These are phyloP conservation scores for Aptenodytes forsteri DNA, from an alignment of 2,113 vertebrate genomes.

Conservation along the genomic window DNA sequence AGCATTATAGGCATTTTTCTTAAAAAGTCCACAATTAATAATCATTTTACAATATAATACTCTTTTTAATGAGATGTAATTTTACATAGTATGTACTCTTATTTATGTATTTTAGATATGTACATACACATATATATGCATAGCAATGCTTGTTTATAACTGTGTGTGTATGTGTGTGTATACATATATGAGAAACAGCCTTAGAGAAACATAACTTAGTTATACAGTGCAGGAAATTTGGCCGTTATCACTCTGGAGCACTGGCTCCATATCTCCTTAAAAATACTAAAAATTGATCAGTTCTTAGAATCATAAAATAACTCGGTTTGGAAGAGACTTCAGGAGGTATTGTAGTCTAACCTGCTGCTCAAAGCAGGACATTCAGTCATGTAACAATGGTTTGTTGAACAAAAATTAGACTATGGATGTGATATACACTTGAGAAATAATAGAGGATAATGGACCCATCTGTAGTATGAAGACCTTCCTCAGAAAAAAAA, in stretches of 20 bases:
- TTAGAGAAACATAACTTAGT: not conserved
- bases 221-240: not conserved
- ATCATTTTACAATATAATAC: not conserved
- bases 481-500: not conserved
- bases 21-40: not conserved
- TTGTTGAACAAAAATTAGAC: not conserved
- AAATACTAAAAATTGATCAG: not conserved
- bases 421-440: not conserved
- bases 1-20: not conserved
- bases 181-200: not conserved
- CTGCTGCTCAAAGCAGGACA: not conserved
- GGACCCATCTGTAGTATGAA: not conserved
- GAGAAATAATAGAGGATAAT: not conserved
- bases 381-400: not conserved
- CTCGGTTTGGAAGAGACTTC: not conserved
- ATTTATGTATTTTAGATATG: not conserved
- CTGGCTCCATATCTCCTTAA: not conserved
- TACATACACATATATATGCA: not conserved
- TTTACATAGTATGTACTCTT: not conserved
- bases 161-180: not conserved
- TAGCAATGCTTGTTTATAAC: not conserved
- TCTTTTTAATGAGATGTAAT: not conserved
- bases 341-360: not conserved
- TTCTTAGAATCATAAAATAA: not conserved
- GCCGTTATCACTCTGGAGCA: not conserved